These are phyloP conservation scores for Forbesichthys agassizii DNA, from an alignment of 2,113 vertebrate species.

Conservation along the genomic window DNA sequence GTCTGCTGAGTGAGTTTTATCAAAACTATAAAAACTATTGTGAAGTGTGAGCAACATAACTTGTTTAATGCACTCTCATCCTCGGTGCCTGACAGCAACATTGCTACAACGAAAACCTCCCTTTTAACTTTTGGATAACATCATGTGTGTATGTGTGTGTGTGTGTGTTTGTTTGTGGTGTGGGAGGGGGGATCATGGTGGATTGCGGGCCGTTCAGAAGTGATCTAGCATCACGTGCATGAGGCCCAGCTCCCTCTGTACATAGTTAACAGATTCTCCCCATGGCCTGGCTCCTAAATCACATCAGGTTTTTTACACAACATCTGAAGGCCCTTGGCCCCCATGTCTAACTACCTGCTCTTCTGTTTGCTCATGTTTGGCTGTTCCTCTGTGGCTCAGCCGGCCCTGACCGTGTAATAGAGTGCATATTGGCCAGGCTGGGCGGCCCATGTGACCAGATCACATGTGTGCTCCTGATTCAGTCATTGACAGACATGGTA, in stretches of 20 bases:
- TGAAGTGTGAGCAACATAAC: slow-evolving; percentile 43
- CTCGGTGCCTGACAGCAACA: slow-evolving; percentile 60
- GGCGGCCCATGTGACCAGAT: slow-evolving; percentile 75
- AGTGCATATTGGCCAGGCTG: slow-evolving; percentile 73
- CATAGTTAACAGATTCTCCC: slow-evolving; percentile 63
- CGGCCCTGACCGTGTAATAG: slow-evolving; percentile 75
- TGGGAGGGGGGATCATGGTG: slow-evolving; percentile 32
- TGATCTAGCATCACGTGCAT: slow-evolving; percentile 57
- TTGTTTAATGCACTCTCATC: slow-evolving; percentile 38
- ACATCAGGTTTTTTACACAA: slow-evolving; percentile 57
- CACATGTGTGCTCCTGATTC: slow-evolving; percentile 90
- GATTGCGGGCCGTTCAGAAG: slow-evolving; percentile 42
- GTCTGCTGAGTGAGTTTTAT: slow-evolving; percentile 69
- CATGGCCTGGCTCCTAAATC: slow-evolving; percentile 64
- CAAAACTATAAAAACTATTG: slow-evolving; percentile 61
- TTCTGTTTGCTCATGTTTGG: slow-evolving; percentile 77
- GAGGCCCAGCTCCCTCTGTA: slow-evolving; percentile 37
- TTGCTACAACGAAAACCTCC: slow-evolving; percentile 60
- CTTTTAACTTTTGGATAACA: slow-evolving; percentile 61
- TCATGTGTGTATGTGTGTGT: slow-evolving; percentile 14
- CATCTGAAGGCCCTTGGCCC: slow-evolving; percentile 60
- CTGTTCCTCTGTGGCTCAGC: slow-evolving; percentile 68
- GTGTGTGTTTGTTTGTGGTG: not conserved
- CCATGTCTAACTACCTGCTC: slow-evolving; percentile 71
- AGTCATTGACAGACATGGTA: slow-evolving; percentile 97